A percentile compares a stretch with the other conserved stretches of the same genome.
phyloP scores from a whole-genome alignment of 2,888 invertebrate genomes.

The Ceriagrion tenellum region DNA sequence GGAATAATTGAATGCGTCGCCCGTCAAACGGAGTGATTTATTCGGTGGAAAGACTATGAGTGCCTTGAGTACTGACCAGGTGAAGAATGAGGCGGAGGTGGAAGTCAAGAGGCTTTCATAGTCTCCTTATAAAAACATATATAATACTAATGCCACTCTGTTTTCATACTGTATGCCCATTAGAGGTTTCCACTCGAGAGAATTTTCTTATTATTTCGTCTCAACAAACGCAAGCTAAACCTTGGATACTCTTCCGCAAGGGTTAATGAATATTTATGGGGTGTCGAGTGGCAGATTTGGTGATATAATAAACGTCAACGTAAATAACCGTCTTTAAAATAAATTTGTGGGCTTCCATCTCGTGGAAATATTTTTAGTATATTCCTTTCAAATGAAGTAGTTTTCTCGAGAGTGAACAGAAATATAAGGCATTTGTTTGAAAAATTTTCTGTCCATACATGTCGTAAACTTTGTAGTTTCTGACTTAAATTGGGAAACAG shows the following conservation, averaged over 20 bases:
- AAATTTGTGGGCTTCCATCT: neutral
- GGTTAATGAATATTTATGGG: slow-evolving; percentile 30
- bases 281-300: neutral
- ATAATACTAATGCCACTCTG: slow-evolving; percentile 20
- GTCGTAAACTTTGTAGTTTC: too few relatives aligned
- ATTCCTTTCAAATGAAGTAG: too few relatives aligned
- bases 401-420: too few relatives aligned
- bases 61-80: neutral
- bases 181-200: slow-evolving; percentile 40
- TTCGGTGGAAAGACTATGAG: slow-evolving; percentile 12
- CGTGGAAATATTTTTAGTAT: neutral
- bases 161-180: neutral
- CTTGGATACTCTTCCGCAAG: neutral
- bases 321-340: neutral
- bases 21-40: slow-evolving; percentile 54
- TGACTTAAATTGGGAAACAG: too few relatives aligned
- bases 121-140: slow-evolving; percentile 44
- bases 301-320: neutral
- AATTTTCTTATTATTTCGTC: neutral
- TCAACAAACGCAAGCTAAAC: neutral
- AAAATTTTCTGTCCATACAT: neutral
- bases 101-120: slow-evolving; percentile 43
- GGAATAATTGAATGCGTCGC: slow-evolving; percentile 63
- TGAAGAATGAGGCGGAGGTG: slow-evolving; percentile 29
- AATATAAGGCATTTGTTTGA: neutral